Evolutionary conservation across 2,888 invertebrate genomes (phyloP).

Genomic region (Atherix ibis): DNA sequence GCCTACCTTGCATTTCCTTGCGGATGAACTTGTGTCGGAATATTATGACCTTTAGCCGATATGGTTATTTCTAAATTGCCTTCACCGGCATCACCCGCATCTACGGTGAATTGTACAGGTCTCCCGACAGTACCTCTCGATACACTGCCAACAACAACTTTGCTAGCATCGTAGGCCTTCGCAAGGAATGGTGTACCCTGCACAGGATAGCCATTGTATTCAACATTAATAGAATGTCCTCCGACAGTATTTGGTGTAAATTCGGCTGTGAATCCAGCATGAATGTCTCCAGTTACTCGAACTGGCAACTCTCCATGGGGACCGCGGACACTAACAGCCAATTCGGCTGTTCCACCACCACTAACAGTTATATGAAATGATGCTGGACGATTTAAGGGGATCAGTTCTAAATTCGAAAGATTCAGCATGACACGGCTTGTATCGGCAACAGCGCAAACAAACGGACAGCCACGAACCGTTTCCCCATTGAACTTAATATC

Average conservation of each 20-base stretch:
- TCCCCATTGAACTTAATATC: slow-evolving; percentile 94
- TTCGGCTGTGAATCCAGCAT: slow-evolving; percentile 75
- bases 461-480: slow-evolving; percentile 81
- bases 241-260: slow-evolving; percentile 91
- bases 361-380: slow-evolving; percentile 65
- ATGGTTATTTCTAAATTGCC: slow-evolving; percentile 96
- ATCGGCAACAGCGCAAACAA: slow-evolving; percentile 70
- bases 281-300: slow-evolving; percentile 74
- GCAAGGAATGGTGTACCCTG: slow-evolving; percentile 80
- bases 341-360: slow-evolving; percentile 56
- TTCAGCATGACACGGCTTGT: slow-evolving; percentile 60
- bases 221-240: slow-evolving; percentile 76
- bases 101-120: slow-evolving; percentile 87
- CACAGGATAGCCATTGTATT: slow-evolving; percentile 78
- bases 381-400: slow-evolving; percentile 68
- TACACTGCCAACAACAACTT: slow-evolving; percentile 66
- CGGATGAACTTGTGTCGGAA: slow-evolving; percentile 89
- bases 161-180: slow-evolving; percentile 84
- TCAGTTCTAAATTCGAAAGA: slow-evolving; percentile 60
- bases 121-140: slow-evolving; percentile 74
- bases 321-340: slow-evolving; percentile 79
- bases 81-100: slow-evolving; percentile 92
- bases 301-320: slow-evolving; percentile 76
- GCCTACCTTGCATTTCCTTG: slow-evolving; percentile 58
- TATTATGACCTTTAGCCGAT: slow-evolving; percentile 80